Conservation (phyloP, 2,888 invertebrate genomes). For the Vannuccia rotundouncinata region DNA sequence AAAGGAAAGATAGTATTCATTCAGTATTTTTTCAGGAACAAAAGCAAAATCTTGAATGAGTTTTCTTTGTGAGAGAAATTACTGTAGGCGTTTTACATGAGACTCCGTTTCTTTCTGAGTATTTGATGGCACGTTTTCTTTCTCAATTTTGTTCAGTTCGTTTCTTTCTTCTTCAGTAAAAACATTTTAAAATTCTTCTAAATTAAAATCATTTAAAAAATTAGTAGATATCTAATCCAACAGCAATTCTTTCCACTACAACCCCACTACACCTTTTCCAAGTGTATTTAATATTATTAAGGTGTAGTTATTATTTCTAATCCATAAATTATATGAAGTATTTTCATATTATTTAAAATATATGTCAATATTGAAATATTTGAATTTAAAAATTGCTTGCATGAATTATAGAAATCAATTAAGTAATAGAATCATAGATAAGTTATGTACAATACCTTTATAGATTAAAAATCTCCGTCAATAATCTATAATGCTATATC, state of each 20-base stretch:
- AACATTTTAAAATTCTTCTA: constrained; percentile 14
- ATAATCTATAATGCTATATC: no score
- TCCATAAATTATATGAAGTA: background rate
- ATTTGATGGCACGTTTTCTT: constrained; percentile 26
- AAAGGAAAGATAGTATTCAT: background rate
- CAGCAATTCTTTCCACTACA: constrained; percentile 16
- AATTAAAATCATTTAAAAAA: constrained; percentile 22
- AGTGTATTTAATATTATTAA: background rate
- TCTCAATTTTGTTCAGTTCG: constrained; percentile 24
- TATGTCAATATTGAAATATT: background rate
- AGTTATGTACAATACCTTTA: constrained; percentile 15
- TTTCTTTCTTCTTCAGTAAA: constrained; percentile 26
- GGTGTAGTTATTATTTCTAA: no score
- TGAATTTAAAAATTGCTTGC: constrained; percentile 26
- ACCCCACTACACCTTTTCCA: no score
- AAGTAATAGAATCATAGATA: background rate
- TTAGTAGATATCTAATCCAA: constrained; percentile 18
- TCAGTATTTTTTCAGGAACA: background rate
- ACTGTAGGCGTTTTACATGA: constrained; percentile 21
- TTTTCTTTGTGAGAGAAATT: constrained; percentile 16
- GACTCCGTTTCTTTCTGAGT: constrained; percentile 26
- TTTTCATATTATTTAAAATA: constrained; percentile 22
- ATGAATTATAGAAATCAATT: background rate
- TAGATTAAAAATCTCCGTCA: constrained; percentile 13
- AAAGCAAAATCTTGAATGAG: background rate